Percentiles rank a stretch among this genome's conserved stretches.
Evolutionary conservation across 2,888 invertebrate genomes (phyloP).

Genomic region (Tachina grossa): DNA sequence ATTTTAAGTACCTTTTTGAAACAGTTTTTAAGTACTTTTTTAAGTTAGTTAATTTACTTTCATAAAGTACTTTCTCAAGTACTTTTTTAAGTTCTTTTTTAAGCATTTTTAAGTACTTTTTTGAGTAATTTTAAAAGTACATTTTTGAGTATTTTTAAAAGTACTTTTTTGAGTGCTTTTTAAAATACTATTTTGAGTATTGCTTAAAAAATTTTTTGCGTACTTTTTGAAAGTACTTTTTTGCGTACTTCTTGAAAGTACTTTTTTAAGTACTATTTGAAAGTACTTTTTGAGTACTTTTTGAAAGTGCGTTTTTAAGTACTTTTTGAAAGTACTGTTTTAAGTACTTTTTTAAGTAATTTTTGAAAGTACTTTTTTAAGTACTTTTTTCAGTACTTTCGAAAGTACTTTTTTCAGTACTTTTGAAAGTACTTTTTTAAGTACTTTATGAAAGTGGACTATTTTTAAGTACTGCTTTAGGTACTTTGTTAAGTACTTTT

Average conservation of each 20-base stretch:
- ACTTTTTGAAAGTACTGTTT: background rate
- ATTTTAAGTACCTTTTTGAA: background rate
- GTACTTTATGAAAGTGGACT: background rate
- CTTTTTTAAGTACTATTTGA: background rate
- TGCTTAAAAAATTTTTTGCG: too few relatives aligned
- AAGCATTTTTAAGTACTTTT: background rate
- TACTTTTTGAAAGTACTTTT: background rate
- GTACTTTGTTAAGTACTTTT: background rate
- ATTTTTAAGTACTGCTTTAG: background rate
- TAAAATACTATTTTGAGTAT: background rate
- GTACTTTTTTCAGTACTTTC: background rate
- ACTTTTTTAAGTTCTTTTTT: conserved; percentile 2
- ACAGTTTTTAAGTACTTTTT: background rate
- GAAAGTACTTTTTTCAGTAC: background rate
- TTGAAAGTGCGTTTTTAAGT: background rate
- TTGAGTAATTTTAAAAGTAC: background rate
- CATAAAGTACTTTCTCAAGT: too few relatives aligned
- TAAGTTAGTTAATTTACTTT: background rate
- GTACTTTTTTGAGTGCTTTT: background rate
- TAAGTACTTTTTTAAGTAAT: background rate
- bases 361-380: background rate
- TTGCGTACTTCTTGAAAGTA: background rate
- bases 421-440: background rate
- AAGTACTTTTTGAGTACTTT: background rate
- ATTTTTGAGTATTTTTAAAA: background rate